Evolutionary conservation across 2,113 vertebrate genomes (phyloP), one percentile per base, ranked within the genome.

Genomic region (Nycticebus coucang): DNA sequence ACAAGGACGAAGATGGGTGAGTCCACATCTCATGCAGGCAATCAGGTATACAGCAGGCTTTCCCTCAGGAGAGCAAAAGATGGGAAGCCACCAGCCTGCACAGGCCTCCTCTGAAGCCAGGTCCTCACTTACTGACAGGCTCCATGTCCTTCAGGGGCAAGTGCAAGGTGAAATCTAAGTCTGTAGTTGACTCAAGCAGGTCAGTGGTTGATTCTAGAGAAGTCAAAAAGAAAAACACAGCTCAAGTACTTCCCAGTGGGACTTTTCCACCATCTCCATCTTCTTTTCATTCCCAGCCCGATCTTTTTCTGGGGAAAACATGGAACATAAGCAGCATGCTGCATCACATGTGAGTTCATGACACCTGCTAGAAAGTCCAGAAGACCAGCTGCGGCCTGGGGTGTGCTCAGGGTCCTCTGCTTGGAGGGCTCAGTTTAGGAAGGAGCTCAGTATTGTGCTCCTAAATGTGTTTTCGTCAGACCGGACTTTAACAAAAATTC

Each of bases 111-210:
- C 28, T 55, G 37, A 87, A 41, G 14, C 59, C n/a, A 28, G 26
- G 55, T 21, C 17, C 13, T 95, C 37, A 94, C 95, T 87, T 88
- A 97, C 93, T 35, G 1, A 21, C 78, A n/a, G n/a, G 3, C 53
- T 57, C n/a, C 19, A 1, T 21, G 18, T 4, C 59, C 33, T 60
- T 7, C 9, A 22, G 9, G 22, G 30, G 4, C 2, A 24, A 4
- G 1, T 24, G 4, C 0, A 10, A 17, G 22, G n/a, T n/a, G n/a
- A n/a, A n/a, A n/a, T 30, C 4, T 1, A 33, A 4, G 1, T 28
- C 6, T 0, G 14, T 24, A 41, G 37, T 5, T 4, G 1, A 28
- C 30, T 37, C 4, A 7, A 1, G 9, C 4, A 7, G 17, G 41
- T 28, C 26, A 19, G 1, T 0, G 7, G 5, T 12, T 55, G 75